Percentiles rank a stretch among this genome's conserved stretches.
Conservation (phyloP, 2,797 vertebrate genomes). For the Gastrophryne carolinensis region DNA sequence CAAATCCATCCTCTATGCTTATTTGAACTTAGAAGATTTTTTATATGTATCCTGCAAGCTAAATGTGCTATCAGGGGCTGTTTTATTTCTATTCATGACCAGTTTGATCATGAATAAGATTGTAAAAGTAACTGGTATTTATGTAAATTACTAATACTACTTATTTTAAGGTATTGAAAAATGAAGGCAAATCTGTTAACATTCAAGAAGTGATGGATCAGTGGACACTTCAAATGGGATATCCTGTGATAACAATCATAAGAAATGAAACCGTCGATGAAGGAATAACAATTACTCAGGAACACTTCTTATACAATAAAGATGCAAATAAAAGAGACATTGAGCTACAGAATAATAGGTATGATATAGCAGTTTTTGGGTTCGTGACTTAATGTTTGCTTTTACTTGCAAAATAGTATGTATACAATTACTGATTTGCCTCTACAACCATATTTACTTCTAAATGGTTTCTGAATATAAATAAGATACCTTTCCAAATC, state of each 20-base stretch:
- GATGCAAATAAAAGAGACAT: constrained; percentile 71
- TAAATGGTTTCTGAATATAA: too few species aligned
- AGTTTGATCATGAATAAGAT: not conserved
- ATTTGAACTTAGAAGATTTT: not conserved
- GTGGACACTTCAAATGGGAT: constrained; percentile 98
- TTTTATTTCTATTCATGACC: not conserved
- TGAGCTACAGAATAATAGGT: constrained; percentile 79
- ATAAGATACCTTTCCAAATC: too few species aligned
- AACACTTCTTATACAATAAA: constrained; percentile 90
- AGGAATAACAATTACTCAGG: constrained; percentile 81
- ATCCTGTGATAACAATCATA: constrained; percentile 90
- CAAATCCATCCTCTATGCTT: not conserved
- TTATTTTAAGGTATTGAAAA: constrained; percentile 81
- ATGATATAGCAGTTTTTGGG: constrained; percentile 1
- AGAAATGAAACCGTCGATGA: constrained; percentile 84
- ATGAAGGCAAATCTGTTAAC: constrained; percentile 88
- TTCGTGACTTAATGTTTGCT: not conserved
- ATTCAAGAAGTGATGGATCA: constrained; percentile 94
- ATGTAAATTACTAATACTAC: not conserved
- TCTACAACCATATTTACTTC: too few species aligned
- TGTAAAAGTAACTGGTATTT: not conserved
- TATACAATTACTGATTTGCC: too few species aligned
- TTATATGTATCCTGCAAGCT: not conserved
- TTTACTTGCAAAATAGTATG: too few species aligned
- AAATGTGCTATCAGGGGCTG: not conserved